Evolutionary conservation across 2,888 invertebrate genomes (phyloP), one percentile per base, ranked within the genome.

Genomic region (Quadroppia sp.): DNA sequence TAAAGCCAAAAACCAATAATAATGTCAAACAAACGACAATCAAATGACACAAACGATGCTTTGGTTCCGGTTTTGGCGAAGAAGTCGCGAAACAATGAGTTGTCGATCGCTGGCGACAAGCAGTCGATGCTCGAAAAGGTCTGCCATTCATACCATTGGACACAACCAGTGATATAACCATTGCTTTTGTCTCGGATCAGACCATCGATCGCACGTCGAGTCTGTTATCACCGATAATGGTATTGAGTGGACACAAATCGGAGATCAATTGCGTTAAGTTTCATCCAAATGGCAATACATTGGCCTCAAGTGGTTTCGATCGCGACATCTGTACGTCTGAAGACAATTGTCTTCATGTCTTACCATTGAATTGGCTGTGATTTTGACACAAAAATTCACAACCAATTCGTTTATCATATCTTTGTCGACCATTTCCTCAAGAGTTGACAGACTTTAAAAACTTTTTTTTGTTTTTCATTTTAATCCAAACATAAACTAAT

Each of bases 271-370:
- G 90, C 2, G 86, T 90, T 9, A 91, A 92, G 82, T 99, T 99
- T 82, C 95, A 97, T 81, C 96, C 96, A 0, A 96, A 98, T 81
- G 99, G 99, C 4, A 90, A 92, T 80, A 89, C 94, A 81, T 83
- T 99, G 50, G 94, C 94, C 1, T 94, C 97, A 0, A 90, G 91
- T 11, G 99, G 99, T 9, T 95, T 93, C 82, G 99, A 99, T 81
- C 85, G 96, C 81, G 90, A 92, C 84, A 93, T 99, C 80, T 92
- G 95, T 95, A 86, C 87, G 90, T 86, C 11, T 72, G 45, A 30
- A 15, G 2, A 3, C 53, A n/a, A n/a, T n/a, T 25, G 53, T 15
- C 45, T 11, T 45, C 15, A 15, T 45, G 6, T 45, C 45, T 15
- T 45, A 17, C 45, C 45, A 13, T 45, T 17, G 11, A 7, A 13